Evolutionary conservation across 2,888 invertebrate species (phyloP).

Genomic region (Polyommatus iphigenia): DNA sequence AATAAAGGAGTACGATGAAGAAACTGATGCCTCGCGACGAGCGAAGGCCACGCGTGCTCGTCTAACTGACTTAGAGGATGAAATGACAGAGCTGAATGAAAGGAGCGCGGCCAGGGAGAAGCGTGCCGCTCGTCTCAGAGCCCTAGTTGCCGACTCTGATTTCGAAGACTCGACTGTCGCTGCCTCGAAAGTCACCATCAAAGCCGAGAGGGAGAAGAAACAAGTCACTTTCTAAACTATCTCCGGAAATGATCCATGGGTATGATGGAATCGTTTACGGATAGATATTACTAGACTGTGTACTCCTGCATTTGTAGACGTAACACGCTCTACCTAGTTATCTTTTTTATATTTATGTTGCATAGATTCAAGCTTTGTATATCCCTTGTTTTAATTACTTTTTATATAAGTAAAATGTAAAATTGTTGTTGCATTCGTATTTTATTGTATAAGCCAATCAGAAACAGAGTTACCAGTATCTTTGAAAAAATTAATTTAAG

Average conservation of each 20-base stretch:
- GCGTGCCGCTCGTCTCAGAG: conserved; percentile 84
- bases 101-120: conserved; percentile 85
- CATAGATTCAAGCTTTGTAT: conserved; percentile 68
- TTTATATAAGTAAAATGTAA: conserved; percentile 5
- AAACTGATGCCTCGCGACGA: conserved; percentile 81
- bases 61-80: conserved; percentile 85
- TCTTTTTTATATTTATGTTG: conserved; percentile 64
- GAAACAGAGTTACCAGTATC: background rate
- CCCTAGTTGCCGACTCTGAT: conserved; percentile 83
- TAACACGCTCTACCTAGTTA: conserved; percentile 60
- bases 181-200: conserved; percentile 63
- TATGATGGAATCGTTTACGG: conserved; percentile 45
- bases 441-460: background rate
- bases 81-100: conserved; percentile 86
- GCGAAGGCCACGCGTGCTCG: conserved; percentile 85
- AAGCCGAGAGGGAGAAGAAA: conserved; percentile 72
- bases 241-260: conserved; percentile 46
- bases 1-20: conserved; percentile 72
- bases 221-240: conserved; percentile 70
- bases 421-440: background rate
- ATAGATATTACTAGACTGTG: conserved; percentile 63
- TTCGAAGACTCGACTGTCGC: conserved; percentile 57
- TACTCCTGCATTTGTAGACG: conserved; percentile 66
- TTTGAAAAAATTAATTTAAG: background rate
- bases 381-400: conserved; percentile 64